Evolutionary conservation across 2,888 invertebrate species (phyloP).

Genomic region (Meandrusa payeni): DNA sequence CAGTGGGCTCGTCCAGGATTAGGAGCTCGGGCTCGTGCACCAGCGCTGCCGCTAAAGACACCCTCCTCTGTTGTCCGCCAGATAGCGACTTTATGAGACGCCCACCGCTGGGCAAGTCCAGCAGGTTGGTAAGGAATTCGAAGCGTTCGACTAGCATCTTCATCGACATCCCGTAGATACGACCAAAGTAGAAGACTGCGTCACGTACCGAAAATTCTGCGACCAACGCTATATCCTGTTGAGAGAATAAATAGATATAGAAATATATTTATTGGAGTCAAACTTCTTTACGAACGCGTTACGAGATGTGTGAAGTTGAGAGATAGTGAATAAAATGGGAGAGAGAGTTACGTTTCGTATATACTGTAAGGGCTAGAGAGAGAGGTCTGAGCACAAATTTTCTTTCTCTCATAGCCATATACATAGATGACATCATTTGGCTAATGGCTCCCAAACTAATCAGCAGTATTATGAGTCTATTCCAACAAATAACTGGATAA

Average conservation of each 20-base stretch:
- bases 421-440: too few species aligned
- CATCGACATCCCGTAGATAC: slow-evolving; percentile 89
- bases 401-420: too few species aligned
- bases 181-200: slow-evolving; percentile 92
- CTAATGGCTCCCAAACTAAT: too few species aligned
- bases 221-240: slow-evolving; percentile 88
- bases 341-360: too few species aligned
- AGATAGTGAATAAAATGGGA: too few species aligned
- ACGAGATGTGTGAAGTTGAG: too few species aligned
- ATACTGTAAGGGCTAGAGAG: too few species aligned
- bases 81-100: slow-evolving; percentile 85
- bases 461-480: too few species aligned
- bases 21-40: slow-evolving; percentile 93
- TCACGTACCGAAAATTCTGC: slow-evolving; percentile 91
- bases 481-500: too few species aligned
- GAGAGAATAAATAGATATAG: slow-evolving; percentile 11
- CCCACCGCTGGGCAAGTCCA: slow-evolving; percentile 88
- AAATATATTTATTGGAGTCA: too few species aligned
- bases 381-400: too few species aligned
- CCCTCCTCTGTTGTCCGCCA: slow-evolving; percentile 94
- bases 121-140: slow-evolving; percentile 84
- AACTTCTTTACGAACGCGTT: too few species aligned
- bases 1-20: slow-evolving; percentile 96
- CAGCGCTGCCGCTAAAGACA: slow-evolving; percentile 93
- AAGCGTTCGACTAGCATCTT: slow-evolving; percentile 83